A percentile compares a stretch with the other conserved stretches of the same genome.
Evolutionary conservation across 2,888 invertebrate genomes (phyloP).

Genomic region (Lithophane leautieri): DNA sequence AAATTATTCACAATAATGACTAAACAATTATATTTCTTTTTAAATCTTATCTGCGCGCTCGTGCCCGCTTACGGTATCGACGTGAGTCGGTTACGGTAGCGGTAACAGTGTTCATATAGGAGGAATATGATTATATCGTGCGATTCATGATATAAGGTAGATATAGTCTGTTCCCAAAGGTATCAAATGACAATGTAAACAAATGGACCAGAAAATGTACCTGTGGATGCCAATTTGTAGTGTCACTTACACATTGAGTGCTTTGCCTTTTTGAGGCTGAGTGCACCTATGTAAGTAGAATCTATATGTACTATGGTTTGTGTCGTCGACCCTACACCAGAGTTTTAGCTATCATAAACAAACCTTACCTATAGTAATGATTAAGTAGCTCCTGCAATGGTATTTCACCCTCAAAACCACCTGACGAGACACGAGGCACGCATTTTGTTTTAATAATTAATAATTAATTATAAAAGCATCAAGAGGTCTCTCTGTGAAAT

Average conservation of each 20-base stretch:
- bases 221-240: too few species aligned
- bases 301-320: neutral
- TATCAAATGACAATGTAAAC: neutral
- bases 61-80: slow-evolving; percentile 47
- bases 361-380: slow-evolving; percentile 2
- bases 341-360: slow-evolving; percentile 1
- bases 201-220: neutral
- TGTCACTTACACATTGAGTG: too few species aligned
- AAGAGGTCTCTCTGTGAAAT: slow-evolving; percentile 70
- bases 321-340: neutral
- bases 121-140: slow-evolving; percentile 33
- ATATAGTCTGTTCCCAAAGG: neutral
- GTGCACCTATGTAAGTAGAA: neutral
- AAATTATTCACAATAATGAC: slow-evolving; percentile 33
- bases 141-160: neutral
- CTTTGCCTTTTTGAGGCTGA: neutral
- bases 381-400: neutral
- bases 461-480: slow-evolving; percentile 73
- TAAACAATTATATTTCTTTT: slow-evolving; percentile 36
- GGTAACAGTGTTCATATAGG: slow-evolving; percentile 25
- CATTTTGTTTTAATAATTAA: slow-evolving; percentile 48
- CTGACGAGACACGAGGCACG: neutral
- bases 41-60: slow-evolving; percentile 43
- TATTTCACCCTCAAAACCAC: slow-evolving; percentile 7
- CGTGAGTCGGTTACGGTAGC: slow-evolving; percentile 38